These are phyloP conservation scores for Leptodactylus fuscus DNA, from an alignment of 2,113 vertebrate genomes.

Conservation along the genomic window DNA sequence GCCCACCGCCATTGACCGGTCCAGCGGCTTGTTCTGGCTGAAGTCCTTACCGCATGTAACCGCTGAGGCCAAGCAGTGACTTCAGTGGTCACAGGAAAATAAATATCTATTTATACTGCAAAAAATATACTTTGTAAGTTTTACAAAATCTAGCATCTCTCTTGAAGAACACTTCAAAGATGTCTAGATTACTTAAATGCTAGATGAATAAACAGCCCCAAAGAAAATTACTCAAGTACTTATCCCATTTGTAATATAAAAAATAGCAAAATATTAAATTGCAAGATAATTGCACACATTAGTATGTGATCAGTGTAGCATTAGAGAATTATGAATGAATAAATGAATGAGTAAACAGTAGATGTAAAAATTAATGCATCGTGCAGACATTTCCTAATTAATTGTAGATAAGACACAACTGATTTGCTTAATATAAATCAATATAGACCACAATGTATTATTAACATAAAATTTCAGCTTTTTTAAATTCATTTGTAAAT, in stretches of 20 bases:
- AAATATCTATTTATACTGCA: no score
- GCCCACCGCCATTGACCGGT: no score
- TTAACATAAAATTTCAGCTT: not conserved
- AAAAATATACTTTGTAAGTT: no score
- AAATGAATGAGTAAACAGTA: slow-evolving; percentile 24
- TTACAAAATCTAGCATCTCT: not conserved
- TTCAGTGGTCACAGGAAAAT: no score
- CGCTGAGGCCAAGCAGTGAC: no score
- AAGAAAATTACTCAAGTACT: slow-evolving; percentile 34
- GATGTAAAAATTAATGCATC: not conserved
- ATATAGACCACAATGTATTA: not conserved
- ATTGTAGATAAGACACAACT: not conserved
- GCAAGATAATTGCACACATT: slow-evolving; percentile 32
- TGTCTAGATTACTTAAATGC: slow-evolving; percentile 11
- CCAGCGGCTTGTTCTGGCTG: no score
- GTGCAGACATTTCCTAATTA: not conserved
- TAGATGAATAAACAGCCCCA: slow-evolving; percentile 23
- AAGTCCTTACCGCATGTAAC: no score
- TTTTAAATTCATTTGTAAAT: not conserved
- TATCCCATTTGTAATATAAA: slow-evolving; percentile 19
- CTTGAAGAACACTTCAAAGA: not conserved
- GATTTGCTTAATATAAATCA: not conserved
- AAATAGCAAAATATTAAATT: slow-evolving; percentile 19
- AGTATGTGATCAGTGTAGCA: slow-evolving; percentile 20
- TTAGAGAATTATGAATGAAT: slow-evolving; percentile 34